Conservation (phyloP, 1,140 invertebrate genomes). For the Diabrotica undecimpunctata region DNA sequence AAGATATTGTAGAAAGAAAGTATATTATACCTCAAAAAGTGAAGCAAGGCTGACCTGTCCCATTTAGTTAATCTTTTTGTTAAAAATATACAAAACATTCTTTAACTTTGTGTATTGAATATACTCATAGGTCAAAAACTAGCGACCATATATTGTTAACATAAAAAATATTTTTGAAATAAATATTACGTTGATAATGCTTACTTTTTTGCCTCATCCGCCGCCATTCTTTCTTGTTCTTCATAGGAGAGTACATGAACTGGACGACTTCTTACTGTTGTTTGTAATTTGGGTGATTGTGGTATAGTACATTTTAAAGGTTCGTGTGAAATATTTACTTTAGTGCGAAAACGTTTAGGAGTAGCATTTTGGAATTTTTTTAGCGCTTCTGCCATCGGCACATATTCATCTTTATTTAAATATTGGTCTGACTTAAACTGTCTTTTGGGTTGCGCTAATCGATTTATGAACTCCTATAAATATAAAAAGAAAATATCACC, state of each 20-base stretch:
- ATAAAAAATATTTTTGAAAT: slow-evolving; percentile 13
- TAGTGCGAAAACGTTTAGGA: slow-evolving; percentile 48
- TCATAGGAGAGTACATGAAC: slow-evolving; percentile 38
- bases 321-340: slow-evolving; percentile 24
- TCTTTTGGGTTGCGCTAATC: slow-evolving; percentile 30
- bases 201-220: slow-evolving; percentile 44
- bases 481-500: background rate
- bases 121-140: too few relatives aligned
- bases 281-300: slow-evolving; percentile 47
- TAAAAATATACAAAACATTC: too few relatives aligned
- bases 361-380: slow-evolving; percentile 49
- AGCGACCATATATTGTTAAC: background rate
- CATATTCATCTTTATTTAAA: slow-evolving; percentile 35
- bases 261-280: slow-evolving; percentile 43
- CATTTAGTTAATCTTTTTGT: too few relatives aligned
- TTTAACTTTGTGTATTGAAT: too few relatives aligned
- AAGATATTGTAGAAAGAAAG: too few relatives aligned
- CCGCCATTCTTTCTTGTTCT: slow-evolving; percentile 43
- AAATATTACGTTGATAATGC: background rate
- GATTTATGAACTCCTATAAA: slow-evolving; percentile 17
- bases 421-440: slow-evolving; percentile 25
- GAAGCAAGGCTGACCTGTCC: too few relatives aligned
- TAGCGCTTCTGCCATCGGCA: slow-evolving; percentile 50
- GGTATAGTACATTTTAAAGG: slow-evolving; percentile 43
- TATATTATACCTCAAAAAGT: too few relatives aligned